Percentiles rank a stretch among this genome's conserved stretches.
phyloP scores from a whole-genome alignment of 1,140 invertebrate species.

The Lordiphosa clarofinis region DNA sequence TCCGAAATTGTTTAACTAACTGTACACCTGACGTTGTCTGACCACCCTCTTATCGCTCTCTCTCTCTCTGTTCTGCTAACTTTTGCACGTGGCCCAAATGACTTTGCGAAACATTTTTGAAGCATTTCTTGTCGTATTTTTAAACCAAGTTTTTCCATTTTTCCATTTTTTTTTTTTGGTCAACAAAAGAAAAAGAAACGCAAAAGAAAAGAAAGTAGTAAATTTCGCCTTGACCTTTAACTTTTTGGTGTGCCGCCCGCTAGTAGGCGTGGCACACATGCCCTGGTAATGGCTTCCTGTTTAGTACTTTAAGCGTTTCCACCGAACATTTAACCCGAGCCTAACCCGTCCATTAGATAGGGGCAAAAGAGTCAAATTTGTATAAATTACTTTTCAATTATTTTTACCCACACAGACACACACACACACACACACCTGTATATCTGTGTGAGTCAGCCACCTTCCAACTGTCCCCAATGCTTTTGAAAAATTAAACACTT shows the following conservation, averaged over 20 bases:
- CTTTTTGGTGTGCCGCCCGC: slow-evolving; percentile 2
- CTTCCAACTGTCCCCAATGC: slow-evolving; percentile 15
- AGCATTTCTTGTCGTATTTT: no score
- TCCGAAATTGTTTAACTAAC: no score
- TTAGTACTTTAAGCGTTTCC: not conserved
- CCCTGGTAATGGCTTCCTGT: slow-evolving; percentile 47
- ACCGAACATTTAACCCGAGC: not conserved
- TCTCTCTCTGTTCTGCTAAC: no score
- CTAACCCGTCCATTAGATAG: not conserved
- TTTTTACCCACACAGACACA: no score
- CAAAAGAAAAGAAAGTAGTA: not conserved
- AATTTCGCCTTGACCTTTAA: slow-evolving; percentile 57
- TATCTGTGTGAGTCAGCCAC: not conserved
- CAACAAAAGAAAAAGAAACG: slow-evolving; percentile 8
- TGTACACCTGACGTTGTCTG: no score
- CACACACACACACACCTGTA: no score
- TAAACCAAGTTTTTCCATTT: no score
- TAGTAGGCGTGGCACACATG: slow-evolving; percentile 20
- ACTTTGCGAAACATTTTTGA: no score
- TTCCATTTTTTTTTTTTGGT: not conserved
- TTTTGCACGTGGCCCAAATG: no score
- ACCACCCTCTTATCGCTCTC: no score
- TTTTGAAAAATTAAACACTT: slow-evolving; percentile 41
- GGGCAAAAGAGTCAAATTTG: not conserved
- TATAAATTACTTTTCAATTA: no score